phyloP scores from a whole-genome alignment of 2,113 vertebrate species.

The Actenoides lindsayi region DNA sequence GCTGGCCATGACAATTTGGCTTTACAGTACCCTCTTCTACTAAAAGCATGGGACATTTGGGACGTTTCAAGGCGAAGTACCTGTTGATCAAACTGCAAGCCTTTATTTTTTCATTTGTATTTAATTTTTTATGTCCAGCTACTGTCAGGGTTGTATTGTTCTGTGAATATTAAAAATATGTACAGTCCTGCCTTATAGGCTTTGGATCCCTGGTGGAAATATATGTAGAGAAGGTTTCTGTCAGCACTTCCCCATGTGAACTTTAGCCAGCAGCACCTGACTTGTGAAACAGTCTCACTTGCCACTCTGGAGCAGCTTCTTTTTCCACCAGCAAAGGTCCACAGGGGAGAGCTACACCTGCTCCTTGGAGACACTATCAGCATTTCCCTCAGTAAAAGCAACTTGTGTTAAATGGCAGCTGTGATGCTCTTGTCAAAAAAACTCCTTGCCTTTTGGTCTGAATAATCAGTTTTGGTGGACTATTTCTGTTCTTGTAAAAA shows the following conservation, averaged over 20 bases:
- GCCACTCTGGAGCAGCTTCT: neutral
- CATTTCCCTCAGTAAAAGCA: neutral
- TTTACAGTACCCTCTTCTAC: neutral
- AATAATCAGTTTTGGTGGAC: neutral
- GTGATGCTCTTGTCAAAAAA: neutral
- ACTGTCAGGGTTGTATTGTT: neutral
- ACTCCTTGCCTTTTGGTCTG: neutral
- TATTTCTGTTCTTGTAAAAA: neutral
- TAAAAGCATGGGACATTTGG: neutral
- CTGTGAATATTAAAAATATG: neutral
- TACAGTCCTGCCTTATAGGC: neutral
- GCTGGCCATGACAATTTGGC: neutral
- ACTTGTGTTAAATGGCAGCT: neutral
- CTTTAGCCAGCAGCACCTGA: neutral
- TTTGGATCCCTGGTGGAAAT: neutral
- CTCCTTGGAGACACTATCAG: neutral
- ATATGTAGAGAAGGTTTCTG: neutral
- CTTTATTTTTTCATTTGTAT: neutral
- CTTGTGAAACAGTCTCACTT: neutral
- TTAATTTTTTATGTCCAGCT: neutral
- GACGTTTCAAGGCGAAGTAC: neutral
- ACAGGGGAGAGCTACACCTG: neutral
- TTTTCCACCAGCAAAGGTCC: neutral
- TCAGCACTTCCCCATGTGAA: neutral
- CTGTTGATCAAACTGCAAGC: neutral